Evolutionary conservation across 1,140 invertebrate species (phyloP).

Genomic region (Trypoxylus dichotomus): DNA sequence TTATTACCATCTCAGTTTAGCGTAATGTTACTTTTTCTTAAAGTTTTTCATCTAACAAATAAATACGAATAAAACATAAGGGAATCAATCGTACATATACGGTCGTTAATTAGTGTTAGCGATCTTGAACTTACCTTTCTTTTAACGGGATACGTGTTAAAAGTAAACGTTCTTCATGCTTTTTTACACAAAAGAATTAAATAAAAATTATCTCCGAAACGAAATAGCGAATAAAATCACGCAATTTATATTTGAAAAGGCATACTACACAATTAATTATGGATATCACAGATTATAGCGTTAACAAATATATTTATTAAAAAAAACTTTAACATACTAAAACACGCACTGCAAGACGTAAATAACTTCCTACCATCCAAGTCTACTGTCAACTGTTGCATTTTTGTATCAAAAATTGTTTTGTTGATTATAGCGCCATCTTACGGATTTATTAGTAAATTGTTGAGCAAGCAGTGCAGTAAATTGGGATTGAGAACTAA

Average conservation of each 20-base stretch:
- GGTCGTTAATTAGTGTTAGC: neutral
- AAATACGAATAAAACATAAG: neutral
- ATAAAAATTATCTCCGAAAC: neutral
- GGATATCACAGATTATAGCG: neutral
- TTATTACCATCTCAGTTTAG: neutral
- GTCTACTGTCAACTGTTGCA: neutral
- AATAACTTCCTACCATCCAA: neutral
- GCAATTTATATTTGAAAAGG: neutral
- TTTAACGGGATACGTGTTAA: conserved; percentile 12
- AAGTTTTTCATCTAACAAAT: neutral
- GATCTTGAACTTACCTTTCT: neutral
- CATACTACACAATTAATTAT: neutral
- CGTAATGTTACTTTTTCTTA: neutral
- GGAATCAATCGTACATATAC: neutral
- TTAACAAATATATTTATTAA: neutral
- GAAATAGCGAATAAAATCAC: neutral
- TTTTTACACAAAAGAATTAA: neutral
- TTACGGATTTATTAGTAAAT: neutral
- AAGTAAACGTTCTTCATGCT: conserved; percentile 16
- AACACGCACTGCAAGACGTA: neutral
- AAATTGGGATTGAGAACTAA: too few species aligned
- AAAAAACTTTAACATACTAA: neutral
- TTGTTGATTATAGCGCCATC: neutral
- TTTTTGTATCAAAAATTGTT: conserved; percentile 8
- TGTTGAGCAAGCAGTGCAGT: too few species aligned